Percentiles rank a stretch among this genome's conserved stretches.
Evolutionary conservation across 2,113 vertebrate species (phyloP).

Genomic region (Hippocampus guttulatus): DNA sequence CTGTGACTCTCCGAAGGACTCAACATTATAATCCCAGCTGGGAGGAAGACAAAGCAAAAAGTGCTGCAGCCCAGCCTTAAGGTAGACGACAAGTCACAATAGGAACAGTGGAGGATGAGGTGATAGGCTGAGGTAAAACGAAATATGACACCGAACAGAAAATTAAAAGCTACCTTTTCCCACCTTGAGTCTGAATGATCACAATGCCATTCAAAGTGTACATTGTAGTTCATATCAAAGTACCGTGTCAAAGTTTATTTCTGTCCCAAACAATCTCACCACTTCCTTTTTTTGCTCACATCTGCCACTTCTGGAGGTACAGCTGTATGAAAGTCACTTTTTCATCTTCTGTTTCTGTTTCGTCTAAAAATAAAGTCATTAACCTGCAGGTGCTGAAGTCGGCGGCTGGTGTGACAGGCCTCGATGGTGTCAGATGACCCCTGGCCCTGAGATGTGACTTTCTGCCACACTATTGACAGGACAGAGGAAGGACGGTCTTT

Average conservation of each 20-base stretch:
- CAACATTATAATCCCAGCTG: slow-evolving; percentile 40
- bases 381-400: slow-evolving; percentile 82
- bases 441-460: slow-evolving; percentile 59
- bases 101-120: slow-evolving; percentile 30
- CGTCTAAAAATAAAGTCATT: slow-evolving; percentile 82
- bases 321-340: slow-evolving; percentile 63
- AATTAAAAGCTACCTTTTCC: background rate
- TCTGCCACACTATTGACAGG: slow-evolving; percentile 69
- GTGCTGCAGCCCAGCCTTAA: slow-evolving; percentile 12
- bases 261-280: slow-evolving; percentile 23
- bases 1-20: slow-evolving; percentile 41
- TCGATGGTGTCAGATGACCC: slow-evolving; percentile 59
- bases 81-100: slow-evolving; percentile 35
- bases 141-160: slow-evolving; percentile 14
- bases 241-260: slow-evolving; percentile 18
- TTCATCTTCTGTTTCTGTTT: slow-evolving; percentile 51
- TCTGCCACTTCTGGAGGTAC: slow-evolving; percentile 52
- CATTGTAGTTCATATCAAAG: slow-evolving; percentile 9
- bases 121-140: slow-evolving; percentile 27
- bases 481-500: slow-evolving; percentile 80
- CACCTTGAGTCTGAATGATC: background rate
- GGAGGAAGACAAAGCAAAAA: slow-evolving; percentile 55
- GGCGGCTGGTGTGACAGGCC: slow-evolving; percentile 72
- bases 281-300: slow-evolving; percentile 39
- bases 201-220: slow-evolving; percentile 1